phyloP scores from a whole-genome alignment of 2,797 vertebrate genomes.

The Kryptopterus vitreolus region DNA sequence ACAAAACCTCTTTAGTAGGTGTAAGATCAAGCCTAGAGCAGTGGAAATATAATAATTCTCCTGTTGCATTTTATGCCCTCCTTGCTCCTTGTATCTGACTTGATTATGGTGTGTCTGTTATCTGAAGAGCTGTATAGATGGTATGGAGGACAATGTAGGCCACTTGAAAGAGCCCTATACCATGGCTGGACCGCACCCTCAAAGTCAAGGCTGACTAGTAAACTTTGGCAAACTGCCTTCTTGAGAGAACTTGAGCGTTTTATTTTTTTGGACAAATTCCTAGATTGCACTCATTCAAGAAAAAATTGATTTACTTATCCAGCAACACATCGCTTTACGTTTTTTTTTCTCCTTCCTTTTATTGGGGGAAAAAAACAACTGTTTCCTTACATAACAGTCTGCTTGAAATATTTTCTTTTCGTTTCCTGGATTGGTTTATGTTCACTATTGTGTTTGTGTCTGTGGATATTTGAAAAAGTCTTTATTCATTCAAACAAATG shows the following conservation, averaged over 20 bases:
- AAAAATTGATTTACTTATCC: background rate
- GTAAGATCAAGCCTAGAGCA: background rate
- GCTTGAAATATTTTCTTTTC: background rate
- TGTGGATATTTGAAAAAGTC: slow-evolving; percentile 13
- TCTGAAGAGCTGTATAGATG: slow-evolving; percentile 40
- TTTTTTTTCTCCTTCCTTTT: background rate
- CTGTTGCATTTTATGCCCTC: background rate
- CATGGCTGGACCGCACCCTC: background rate
- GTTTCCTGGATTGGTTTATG: background rate
- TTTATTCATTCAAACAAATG: slow-evolving; percentile 21
- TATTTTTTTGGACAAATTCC: slow-evolving; percentile 27
- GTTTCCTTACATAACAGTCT: background rate
- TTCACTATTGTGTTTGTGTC: slow-evolving; percentile 15
- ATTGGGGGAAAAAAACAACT: background rate
- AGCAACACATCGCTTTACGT: background rate
- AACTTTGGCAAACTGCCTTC: background rate
- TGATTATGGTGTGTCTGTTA: slow-evolving; percentile 49
- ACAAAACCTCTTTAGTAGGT: background rate
- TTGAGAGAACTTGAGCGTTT: slow-evolving; percentile 9
- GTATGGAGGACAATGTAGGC: slow-evolving; percentile 13
- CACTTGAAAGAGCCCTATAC: background rate
- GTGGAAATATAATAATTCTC: slow-evolving; percentile 2
- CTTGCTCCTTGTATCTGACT: slow-evolving; percentile 27
- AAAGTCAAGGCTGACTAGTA: background rate
- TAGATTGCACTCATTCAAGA: slow-evolving; percentile 1